phyloP scores from a whole-genome alignment of 2,888 invertebrate genomes.

The Napeogenes inachia region DNA sequence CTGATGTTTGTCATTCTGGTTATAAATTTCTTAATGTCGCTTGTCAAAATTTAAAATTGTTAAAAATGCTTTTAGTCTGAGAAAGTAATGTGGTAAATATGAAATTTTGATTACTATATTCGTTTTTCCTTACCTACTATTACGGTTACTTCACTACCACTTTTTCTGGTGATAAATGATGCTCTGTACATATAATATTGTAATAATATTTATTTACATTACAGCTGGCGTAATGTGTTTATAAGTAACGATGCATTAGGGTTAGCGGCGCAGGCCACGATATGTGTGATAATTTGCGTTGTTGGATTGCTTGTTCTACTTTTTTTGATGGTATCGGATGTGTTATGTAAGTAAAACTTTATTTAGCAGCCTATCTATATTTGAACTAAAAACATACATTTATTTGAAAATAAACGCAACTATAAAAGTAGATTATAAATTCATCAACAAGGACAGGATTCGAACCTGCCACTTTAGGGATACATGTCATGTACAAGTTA shows the following conservation, averaged over 20 bases:
- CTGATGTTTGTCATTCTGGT: conserved; percentile 11
- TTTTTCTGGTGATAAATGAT: too few relatives aligned
- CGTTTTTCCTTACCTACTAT: neutral
- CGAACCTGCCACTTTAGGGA: too few relatives aligned
- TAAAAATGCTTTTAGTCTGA: conserved; percentile 12
- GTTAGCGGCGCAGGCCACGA: conserved; percentile 34
- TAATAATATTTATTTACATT: conserved; percentile 8
- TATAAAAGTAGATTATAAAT: too few relatives aligned
- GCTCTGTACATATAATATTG: neutral
- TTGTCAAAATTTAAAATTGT: neutral
- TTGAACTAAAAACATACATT: too few relatives aligned
- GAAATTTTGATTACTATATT: neutral
- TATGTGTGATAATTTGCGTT: conserved; percentile 36
- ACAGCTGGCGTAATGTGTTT: conserved; percentile 47
- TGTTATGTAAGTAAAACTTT: conserved; percentile 39
- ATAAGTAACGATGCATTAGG: conserved; percentile 43
- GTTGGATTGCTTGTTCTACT: conserved; percentile 37
- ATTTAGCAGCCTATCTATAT: too few relatives aligned
- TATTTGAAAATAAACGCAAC: too few relatives aligned
- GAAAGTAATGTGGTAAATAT: conserved; percentile 26
- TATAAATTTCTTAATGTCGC: neutral
- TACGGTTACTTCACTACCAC: too few relatives aligned
- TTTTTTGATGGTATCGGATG: conserved; percentile 37
- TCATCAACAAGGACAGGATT: too few relatives aligned
- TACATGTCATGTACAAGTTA: too few relatives aligned